phyloP scores from a whole-genome alignment of 2,888 invertebrate genomes.

The Ophioninae sp. region DNA sequence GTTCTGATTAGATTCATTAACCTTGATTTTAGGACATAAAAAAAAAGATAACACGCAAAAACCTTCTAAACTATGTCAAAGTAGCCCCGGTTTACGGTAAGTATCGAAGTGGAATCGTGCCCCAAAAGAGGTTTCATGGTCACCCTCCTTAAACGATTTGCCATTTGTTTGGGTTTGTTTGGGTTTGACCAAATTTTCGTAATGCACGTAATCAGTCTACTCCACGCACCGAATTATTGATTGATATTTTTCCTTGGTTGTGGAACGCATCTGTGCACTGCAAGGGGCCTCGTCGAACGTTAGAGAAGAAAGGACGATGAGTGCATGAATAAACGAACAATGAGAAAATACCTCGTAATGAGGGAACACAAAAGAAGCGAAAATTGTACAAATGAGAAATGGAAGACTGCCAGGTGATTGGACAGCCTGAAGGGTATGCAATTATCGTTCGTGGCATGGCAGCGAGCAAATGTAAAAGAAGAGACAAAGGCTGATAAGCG shows the following conservation, averaged over 20 bases:
- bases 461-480: conserved; percentile 66
- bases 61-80: too few relatives aligned
- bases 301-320: conserved; percentile 1
- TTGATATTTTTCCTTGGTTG: neutral
- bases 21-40: too few relatives aligned
- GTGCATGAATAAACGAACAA: neutral
- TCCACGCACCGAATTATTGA: neutral
- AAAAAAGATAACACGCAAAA: too few relatives aligned
- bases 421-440: conserved; percentile 34
- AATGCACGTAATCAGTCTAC: neutral
- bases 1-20: too few relatives aligned
- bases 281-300: neutral
- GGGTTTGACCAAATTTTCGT: neutral
- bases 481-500: conserved; percentile 40
- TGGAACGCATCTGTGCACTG: neutral
- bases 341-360: neutral
- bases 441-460: conserved; percentile 54
- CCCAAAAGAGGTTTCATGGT: too few relatives aligned
- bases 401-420: conserved; percentile 62
- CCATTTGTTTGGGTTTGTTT: too few relatives aligned
- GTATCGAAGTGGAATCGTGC: too few relatives aligned
- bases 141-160: too few relatives aligned
- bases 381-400: conserved; percentile 37
- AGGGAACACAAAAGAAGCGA: conserved; percentile 30
- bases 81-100: too few relatives aligned